phyloP scores from a whole-genome alignment of 2,888 invertebrate genomes.

The Ophioninae sp. region DNA sequence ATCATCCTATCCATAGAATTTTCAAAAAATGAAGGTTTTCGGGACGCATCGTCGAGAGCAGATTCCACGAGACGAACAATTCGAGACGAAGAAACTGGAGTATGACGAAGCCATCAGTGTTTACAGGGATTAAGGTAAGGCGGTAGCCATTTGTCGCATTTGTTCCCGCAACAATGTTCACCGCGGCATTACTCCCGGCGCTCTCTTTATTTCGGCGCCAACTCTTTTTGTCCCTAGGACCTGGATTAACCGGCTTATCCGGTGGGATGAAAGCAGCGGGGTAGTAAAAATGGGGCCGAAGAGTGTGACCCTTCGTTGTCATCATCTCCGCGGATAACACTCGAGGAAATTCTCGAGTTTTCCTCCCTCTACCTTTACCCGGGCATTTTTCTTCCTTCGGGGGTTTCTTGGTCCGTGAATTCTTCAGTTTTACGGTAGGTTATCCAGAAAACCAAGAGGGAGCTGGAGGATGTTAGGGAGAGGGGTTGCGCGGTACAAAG shows the following conservation, averaged over 20 bases:
- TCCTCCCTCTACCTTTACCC: not conserved
- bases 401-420: constrained; percentile 13
- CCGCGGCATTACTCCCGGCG: constrained; percentile 71
- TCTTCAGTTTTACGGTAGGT: constrained; percentile 46
- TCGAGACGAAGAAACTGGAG: constrained; percentile 53
- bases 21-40: not conserved
- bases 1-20: not conserved
- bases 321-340: constrained; percentile 27
- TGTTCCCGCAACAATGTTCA: constrained; percentile 66
- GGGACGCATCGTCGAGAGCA: not conserved
- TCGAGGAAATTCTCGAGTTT: constrained; percentile 20
- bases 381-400: constrained; percentile 2
- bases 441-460: not conserved
- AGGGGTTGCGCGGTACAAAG: constrained; percentile 15
- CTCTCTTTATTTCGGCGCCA: constrained; percentile 75
- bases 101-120: constrained; percentile 70
- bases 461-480: not conserved
- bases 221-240: constrained; percentile 75
- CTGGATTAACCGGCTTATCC: constrained; percentile 73
- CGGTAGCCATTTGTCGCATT: constrained; percentile 66
- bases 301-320: constrained; percentile 35
- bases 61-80: not conserved
- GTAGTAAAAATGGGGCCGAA: constrained; percentile 42
- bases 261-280: constrained; percentile 62
- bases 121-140: constrained; percentile 72